A percentile compares a stretch with the other conserved stretches of the same genome.
phyloP scores from a whole-genome alignment of 2,888 invertebrate species.

The Orchesella flavescens region DNA sequence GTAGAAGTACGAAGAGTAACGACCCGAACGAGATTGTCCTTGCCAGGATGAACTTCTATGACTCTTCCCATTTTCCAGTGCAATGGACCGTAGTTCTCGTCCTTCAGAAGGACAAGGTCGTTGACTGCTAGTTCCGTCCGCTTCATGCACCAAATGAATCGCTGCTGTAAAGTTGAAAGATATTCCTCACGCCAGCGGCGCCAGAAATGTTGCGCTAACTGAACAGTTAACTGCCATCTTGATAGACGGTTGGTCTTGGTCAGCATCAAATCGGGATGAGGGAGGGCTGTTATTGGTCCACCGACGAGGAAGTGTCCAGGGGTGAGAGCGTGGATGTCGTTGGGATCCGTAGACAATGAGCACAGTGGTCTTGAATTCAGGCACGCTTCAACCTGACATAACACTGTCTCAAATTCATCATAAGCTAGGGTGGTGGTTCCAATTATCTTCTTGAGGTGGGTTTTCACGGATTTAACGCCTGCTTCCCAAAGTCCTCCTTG shows the following conservation, averaged over 20 bases:
- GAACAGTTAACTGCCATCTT: slow-evolving; percentile 41
- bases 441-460: too few relatives aligned
- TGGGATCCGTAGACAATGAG: slow-evolving; percentile 69
- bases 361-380: slow-evolving; percentile 73
- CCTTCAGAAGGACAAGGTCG: slow-evolving; percentile 52
- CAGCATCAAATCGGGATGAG: slow-evolving; percentile 27
- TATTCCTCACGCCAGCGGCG: slow-evolving; percentile 50
- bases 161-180: slow-evolving; percentile 45
- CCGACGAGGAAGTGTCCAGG: too few relatives aligned
- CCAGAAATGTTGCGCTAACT: slow-evolving; percentile 17
- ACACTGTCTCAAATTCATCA: too few relatives aligned
- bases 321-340: slow-evolving; percentile 71
- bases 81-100: slow-evolving; percentile 16
- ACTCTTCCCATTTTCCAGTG: slow-evolving; percentile 72
- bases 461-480: too few relatives aligned
- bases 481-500: too few relatives aligned
- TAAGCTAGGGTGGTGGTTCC: not conserved
- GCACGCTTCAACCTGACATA: slow-evolving; percentile 73
- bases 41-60: slow-evolving; percentile 71
- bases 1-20: slow-evolving; percentile 72
- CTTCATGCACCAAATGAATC: slow-evolving; percentile 33
- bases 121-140: slow-evolving; percentile 15
- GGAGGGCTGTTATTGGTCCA: slow-evolving; percentile 68
- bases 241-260: slow-evolving; percentile 15
- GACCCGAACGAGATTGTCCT: slow-evolving; percentile 72